Conservation (phyloP, 37 sponge, comb jelly and placozoan species). For the Theonella swinhoei region DNA sequence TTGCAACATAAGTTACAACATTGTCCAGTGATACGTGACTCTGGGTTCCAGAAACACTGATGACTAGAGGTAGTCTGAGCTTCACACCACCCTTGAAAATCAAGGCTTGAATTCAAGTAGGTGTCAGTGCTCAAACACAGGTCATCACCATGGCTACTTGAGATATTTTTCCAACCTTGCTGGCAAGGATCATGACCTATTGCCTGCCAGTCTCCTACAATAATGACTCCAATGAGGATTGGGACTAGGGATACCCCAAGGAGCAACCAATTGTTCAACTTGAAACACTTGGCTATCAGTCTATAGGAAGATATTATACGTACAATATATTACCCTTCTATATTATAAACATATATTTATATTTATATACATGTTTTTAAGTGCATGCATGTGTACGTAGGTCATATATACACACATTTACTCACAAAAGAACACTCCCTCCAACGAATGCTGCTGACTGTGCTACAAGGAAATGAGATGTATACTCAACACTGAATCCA, state of each 20-base stretch:
- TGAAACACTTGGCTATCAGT: neutral
- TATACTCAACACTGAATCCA: too few species aligned
- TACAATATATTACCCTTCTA: neutral
- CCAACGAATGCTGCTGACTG: too few species aligned
- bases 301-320: neutral
- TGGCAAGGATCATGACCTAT: neutral
- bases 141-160: neutral
- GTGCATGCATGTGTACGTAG: too few species aligned
- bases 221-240: neutral
- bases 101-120: neutral
- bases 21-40: neutral
- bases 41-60: neutral
- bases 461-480: too few species aligned
- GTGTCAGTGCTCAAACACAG: neutral
- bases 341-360: too few species aligned
- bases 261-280: neutral
- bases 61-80: neutral
- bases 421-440: too few species aligned
- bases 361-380: too few species aligned
- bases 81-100: neutral
- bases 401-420: too few species aligned
- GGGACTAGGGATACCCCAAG: neutral
- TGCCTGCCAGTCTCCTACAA: neutral
- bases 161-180: neutral
- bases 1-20: neutral